Evolutionary conservation across 2,888 invertebrate species (phyloP), one percentile per base, ranked within the genome.

Genomic region (Polyploca ridens): DNA sequence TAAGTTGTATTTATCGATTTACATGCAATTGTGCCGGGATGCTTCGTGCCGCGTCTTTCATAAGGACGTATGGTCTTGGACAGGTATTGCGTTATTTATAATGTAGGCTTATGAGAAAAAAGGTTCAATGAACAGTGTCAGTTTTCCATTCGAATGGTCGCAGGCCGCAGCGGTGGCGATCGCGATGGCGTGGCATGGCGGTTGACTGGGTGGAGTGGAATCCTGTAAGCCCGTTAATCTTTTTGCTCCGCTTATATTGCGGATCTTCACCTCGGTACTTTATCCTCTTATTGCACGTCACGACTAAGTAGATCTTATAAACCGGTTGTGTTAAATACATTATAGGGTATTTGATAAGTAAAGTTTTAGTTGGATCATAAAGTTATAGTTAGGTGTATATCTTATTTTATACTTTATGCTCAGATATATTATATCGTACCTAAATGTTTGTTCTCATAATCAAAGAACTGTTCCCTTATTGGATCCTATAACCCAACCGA

Each of bases 21-120:
- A 61, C 41, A 61, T 61, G 61, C 41, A 61, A 41, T 61, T 76
- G 73, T 72, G 74, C 69, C 75, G 72, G 82, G 76, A 94, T 94
- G 93, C 83, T 91, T 74, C 93, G 93, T 66, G 93, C 90, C 49
- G 88, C 93, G 66, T 92, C 93, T 67, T 91, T 93, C 76, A 86
- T 92, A 79, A 87, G 90, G 83, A 86, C 84, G 69, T 91, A 90
- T 77, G 85, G 54, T 19, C 54, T 54, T 19, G 54, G 89, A 66
- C 91, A 90, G 90, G 92, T 90, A 87, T 69, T 69, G 64, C 59
- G 62, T 60, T 64, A 64, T 66, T 68, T 66, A 69, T 72, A 62
- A 71, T 73, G 62, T 62, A 68, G 62, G 61, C 41, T 61, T 11
- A n/a, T 27, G 41, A 61, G 61, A 41, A 61, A 41, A 61, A 61